Evolutionary conservation across 2,888 invertebrate species (phyloP).

Genomic region (Drosophila melanosoma): DNA sequence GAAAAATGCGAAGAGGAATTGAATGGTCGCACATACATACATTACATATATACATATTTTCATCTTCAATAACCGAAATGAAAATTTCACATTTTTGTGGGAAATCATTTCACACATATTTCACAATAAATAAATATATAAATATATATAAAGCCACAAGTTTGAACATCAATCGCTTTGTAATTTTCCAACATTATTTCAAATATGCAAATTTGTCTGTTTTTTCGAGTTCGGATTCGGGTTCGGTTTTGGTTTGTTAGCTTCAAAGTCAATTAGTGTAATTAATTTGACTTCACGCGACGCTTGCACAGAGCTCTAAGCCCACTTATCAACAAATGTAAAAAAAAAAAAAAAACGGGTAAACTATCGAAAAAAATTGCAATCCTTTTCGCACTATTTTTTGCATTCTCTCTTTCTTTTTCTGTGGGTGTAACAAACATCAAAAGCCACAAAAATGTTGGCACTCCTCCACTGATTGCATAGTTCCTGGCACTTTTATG

Average conservation of each 20-base stretch:
- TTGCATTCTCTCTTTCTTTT: background rate
- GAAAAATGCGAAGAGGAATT: constrained; percentile 14
- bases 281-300: constrained; percentile 72
- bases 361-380: constrained; percentile 28
- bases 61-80: background rate
- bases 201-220: background rate
- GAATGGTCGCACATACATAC: background rate
- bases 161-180: background rate
- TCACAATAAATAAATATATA: background rate
- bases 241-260: constrained; percentile 65
- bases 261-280: constrained; percentile 79
- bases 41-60: background rate
- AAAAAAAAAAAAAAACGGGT: constrained; percentile 27
- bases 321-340: constrained; percentile 53
- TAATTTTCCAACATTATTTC: constrained; percentile 15
- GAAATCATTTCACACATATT: background rate
- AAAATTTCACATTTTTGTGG: background rate
- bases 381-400: constrained; percentile 41
- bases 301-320: constrained; percentile 23
- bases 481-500: constrained; percentile 33
- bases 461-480: constrained; percentile 54
- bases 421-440: constrained; percentile 23
- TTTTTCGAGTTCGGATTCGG: constrained; percentile 1
- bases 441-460: constrained; percentile 63
- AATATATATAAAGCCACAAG: background rate